These are phyloP conservation scores for Drosophila affinis DNA, from an alignment of 2,888 invertebrate genomes.

Conservation along the genomic window DNA sequence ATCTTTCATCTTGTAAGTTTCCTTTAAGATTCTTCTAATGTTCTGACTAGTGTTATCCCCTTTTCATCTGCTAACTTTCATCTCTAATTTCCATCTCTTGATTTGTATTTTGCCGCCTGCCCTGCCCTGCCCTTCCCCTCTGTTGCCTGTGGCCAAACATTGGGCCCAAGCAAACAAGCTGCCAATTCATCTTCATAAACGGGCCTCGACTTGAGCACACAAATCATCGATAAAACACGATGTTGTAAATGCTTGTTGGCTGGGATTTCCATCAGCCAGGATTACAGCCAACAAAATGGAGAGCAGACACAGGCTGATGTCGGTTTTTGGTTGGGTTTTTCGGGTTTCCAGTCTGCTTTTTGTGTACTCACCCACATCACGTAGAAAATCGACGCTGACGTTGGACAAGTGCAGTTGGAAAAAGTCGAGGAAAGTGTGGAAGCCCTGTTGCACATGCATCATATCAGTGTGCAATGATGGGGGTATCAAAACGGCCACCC, in stretches of 20 bases:
- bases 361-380: slow-evolving; percentile 80
- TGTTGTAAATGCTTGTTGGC: slow-evolving; percentile 37
- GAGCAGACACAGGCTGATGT: slow-evolving; percentile 8
- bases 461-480: slow-evolving; percentile 72
- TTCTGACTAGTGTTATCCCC: not conserved
- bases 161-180: slow-evolving; percentile 32
- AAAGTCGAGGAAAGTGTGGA: slow-evolving; percentile 81
- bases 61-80: slow-evolving; percentile 7
- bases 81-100: slow-evolving; percentile 11
- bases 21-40: not conserved
- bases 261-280: slow-evolving; percentile 6
- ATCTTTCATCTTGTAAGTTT: not conserved
- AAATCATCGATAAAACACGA: slow-evolving; percentile 45
- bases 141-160: slow-evolving; percentile 26
- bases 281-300: slow-evolving; percentile 20
- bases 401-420: slow-evolving; percentile 81
- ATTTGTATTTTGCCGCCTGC: slow-evolving; percentile 29
- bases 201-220: slow-evolving; percentile 21
- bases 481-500: slow-evolving; percentile 81
- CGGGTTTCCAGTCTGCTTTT: too few species aligned
- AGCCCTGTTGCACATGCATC: slow-evolving; percentile 82
- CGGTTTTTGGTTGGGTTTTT: slow-evolving; percentile 9
- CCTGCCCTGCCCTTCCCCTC: slow-evolving; percentile 5
- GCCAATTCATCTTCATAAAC: slow-evolving; percentile 41
- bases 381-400: slow-evolving; percentile 81